Base-by-base conservation (phyloP, 2,797 vertebrate genomes). In the Nothura maculosa region DNA sequence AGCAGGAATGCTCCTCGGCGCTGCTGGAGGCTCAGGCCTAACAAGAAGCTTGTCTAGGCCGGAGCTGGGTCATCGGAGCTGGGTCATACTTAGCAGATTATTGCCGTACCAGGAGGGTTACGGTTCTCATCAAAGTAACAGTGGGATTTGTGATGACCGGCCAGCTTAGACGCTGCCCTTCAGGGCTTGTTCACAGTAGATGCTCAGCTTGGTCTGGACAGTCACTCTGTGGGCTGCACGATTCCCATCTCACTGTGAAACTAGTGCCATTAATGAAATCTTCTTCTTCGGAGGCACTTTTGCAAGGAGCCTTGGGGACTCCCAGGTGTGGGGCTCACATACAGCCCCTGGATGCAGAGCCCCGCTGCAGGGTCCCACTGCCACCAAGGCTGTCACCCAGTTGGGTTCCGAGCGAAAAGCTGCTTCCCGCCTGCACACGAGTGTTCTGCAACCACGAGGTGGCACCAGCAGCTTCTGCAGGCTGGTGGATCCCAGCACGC, bases 391-490 rank as follows among this genome's bases (percentile, higher is more conserved):
- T 40, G 76, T 28, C 60, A 7, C 19, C 19, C 2, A 6, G n/a
- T 64, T 0, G 64, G 34, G 30, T 28, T 6, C 63, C 64, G 61
- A 18, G 72, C 19, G 27, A 50, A 52, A 36, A 40, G 25, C 67
- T 52, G 27, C 57, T 48, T 36, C 36, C 18, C 2, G 61, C 0
- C 1, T 54, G 24, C 58, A n/a, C 88, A 3, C 69, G 27, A 3
- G 7, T 25, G 67, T 43, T n/a, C 24, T 1, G 0, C 15, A 21
- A 12, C 97, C 97, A 87, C 93, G 83, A 97, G 97, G 48, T 97
- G 97, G 97, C 97, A 92, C 96, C 69, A 94, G 87, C 30, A 84
- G 52, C 85, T 64, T 61, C 69, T 47, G 77, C 69, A 81, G 78
- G 40, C 87, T 1, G 27, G n/a, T 7, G 85, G 36, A 47, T 50